Base-by-base conservation (phyloP, 2,797 vertebrate genomes). In the Catamblyrhynchus diadema region DNA sequence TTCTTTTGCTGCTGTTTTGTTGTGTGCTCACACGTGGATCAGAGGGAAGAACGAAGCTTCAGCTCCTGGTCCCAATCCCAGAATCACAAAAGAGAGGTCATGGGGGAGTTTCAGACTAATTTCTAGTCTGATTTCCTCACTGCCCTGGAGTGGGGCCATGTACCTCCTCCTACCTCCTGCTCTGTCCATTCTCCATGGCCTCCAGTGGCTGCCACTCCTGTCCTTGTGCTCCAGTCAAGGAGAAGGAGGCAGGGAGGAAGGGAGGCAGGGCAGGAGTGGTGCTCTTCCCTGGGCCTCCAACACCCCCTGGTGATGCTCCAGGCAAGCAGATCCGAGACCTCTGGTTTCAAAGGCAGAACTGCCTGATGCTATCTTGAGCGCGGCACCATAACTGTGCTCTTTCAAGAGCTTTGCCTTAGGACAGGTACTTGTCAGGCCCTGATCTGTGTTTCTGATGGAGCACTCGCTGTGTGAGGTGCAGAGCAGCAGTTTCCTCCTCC, bases 141-240 rank as follows among this genome's bases (percentile, higher is more conserved):
- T 14, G 1, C 21, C 32, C 33, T 30, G 5, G n/a, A 44, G 41
- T 25, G 19, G 64, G 81, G 47, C 61, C 39, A 2, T 0, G 1
- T 6, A 16, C 21, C 27, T 37, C 30, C 42, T 72, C 35, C 25
- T 22, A 0, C 28, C 50, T 80, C 64, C 50, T 83, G 19, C 59
- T 62, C 33, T 20, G 9, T 4, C 73, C 51, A 22, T 42, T 67
- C 64, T 27, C 54, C 13, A 3, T 4, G 27, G 30, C 14, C n/a
- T 16, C n/a, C 35, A 3, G 21, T 2, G 39, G 48, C 39, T 45
- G 61, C 0, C 0, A 3, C 25, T 24, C 5, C 17, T 13, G 41
- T 4, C 47, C 17, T 23, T 2, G 11, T 4, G 8, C 8, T 21
- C 56, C 61, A 25, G n/a, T 10, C 47, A 8, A 32, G 32, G 54